These are phyloP conservation scores for Drosophila melanogaster DNA, from an alignment of 1,140 invertebrate genomes.

Conservation along the genomic window DNA sequence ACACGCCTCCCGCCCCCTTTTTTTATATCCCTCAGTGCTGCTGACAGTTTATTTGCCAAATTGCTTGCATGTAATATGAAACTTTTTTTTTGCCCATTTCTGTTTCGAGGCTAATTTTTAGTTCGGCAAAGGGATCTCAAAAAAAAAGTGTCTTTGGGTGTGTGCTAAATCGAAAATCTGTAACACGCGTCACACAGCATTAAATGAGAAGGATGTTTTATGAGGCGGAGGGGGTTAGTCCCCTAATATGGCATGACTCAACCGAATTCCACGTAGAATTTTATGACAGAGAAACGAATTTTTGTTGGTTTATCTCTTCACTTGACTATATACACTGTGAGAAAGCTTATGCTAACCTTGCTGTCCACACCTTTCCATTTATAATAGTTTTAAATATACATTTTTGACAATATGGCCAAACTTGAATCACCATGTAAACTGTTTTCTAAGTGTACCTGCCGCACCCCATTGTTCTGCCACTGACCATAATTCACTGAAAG, in stretches of 20 bases:
- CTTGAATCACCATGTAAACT: neutral
- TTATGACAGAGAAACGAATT: constrained; percentile 9
- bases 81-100: constrained; percentile 50
- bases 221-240: constrained; percentile 1
- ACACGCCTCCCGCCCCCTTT: neutral
- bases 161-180: constrained; percentile 80
- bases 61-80: constrained; percentile 79
- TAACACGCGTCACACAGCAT: constrained; percentile 69
- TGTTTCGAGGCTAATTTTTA: constrained; percentile 68
- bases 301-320: constrained; percentile 13
- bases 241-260: constrained; percentile 69
- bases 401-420: no score
- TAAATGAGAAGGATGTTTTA: constrained; percentile 23
- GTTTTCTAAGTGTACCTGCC: constrained; percentile 6
- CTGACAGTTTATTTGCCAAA: constrained; percentile 82
- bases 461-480: constrained; percentile 20
- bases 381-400: no score
- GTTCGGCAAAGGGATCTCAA: constrained; percentile 13
- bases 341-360: neutral
- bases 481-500: constrained; percentile 70
- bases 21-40: constrained; percentile 36
- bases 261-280: constrained; percentile 38
- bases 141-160: constrained; percentile 32
- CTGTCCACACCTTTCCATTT: no score
- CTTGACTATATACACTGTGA: constrained; percentile 16